Conservation (phyloP, 2,797 vertebrate species). For the Chrysocyon brachyurus region DNA sequence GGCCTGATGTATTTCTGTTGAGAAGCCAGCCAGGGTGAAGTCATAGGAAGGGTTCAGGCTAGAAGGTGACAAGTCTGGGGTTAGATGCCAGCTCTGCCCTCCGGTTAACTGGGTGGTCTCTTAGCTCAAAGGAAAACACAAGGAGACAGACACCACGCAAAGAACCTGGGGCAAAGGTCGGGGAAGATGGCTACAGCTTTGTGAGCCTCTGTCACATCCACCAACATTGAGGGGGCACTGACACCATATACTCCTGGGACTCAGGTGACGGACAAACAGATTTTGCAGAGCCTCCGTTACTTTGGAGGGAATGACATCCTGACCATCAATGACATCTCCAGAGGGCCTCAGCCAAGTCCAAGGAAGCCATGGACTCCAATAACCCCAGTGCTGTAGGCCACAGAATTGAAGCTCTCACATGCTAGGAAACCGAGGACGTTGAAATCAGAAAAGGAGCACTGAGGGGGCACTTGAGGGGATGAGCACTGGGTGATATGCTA, state of each 20-base stretch:
- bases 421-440: neutral
- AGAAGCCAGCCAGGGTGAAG: neutral
- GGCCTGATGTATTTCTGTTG: rapidly evolving
- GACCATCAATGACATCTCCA: neutral
- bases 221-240: neutral
- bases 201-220: neutral
- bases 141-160: neutral
- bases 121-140: neutral
- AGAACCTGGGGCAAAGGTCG: neutral
- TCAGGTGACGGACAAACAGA: neutral
- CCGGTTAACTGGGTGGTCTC: neutral
- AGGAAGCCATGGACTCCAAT: neutral
- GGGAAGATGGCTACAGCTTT: neutral
- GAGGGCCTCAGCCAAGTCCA: neutral
- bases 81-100: neutral
- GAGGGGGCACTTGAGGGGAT: too few relatives aligned
- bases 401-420: neutral
- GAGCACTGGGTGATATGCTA: too few relatives aligned
- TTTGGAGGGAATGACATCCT: neutral
- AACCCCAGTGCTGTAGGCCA: neutral
- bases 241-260: neutral
- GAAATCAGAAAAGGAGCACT: neutral
- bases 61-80: neutral
- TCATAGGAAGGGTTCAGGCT: neutral
- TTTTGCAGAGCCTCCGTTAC: neutral